Evolutionary conservation across 2,113 vertebrate genomes (phyloP).

Genomic region (Nyctibius bracteatus): DNA sequence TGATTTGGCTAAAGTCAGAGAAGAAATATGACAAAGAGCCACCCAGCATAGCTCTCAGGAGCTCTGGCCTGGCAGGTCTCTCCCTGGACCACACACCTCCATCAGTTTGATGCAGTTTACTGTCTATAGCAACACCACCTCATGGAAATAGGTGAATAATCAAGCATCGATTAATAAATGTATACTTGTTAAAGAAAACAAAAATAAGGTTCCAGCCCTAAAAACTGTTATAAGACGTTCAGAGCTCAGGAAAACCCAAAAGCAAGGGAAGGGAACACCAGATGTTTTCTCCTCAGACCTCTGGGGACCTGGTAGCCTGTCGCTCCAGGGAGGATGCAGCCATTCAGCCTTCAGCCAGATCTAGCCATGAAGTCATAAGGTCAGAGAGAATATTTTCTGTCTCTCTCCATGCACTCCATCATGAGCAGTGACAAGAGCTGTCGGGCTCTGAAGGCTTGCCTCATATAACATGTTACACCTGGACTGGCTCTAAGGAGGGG

Average conservation of each 20-base stretch:
- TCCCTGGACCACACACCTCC: not conserved
- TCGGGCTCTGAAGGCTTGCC: not conserved
- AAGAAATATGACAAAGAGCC: not conserved
- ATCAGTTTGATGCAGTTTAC: not conserved
- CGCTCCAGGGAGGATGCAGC: accelerated
- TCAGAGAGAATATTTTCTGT: not conserved
- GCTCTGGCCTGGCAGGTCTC: not conserved
- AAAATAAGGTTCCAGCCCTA: not conserved
- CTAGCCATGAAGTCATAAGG: not conserved
- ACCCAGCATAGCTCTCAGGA: not conserved
- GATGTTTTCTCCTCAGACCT: not conserved
- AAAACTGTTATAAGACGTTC: not conserved
- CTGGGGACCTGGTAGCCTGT: not conserved
- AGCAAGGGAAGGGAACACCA: not conserved
- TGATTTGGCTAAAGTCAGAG: not conserved
- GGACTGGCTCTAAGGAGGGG: not conserved
- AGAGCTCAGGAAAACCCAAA: not conserved
- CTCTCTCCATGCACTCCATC: not conserved
- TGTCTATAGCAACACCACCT: not conserved
- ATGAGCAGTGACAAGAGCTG: not conserved
- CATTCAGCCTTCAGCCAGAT: not conserved
- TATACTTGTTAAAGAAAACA: not conserved
- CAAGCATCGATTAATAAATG: not conserved
- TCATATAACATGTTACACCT: not conserved
- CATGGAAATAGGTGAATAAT: not conserved